These are phyloP conservation scores for Girardinichthys multiradiatus DNA, from an alignment of 2,113 vertebrate species.

Conservation along the genomic window DNA sequence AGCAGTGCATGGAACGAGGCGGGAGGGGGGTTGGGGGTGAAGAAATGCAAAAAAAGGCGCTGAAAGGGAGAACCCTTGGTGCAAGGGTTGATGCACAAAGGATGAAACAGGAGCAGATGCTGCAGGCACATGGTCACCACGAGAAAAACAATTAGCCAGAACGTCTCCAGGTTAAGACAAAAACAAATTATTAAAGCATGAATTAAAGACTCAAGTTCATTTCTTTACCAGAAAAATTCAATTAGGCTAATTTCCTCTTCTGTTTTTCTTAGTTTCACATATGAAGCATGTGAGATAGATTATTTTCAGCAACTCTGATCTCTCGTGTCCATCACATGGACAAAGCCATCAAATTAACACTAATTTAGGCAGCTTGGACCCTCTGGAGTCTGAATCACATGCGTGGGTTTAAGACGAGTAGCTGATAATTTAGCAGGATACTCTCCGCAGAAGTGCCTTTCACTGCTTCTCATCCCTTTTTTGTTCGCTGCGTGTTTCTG, in stretches of 20 bases:
- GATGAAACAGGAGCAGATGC: neutral
- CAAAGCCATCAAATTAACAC: neutral
- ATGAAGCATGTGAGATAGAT: neutral
- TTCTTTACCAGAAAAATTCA: too few species aligned
- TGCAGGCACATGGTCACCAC: neutral
- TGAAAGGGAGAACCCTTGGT: neutral
- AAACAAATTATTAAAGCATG: neutral
- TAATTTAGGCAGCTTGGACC: neutral
- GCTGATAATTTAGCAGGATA: neutral
- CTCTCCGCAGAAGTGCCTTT: neutral
- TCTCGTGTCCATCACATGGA: neutral
- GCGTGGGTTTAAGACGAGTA: neutral
- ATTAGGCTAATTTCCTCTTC: neutral
- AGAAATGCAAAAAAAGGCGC: constrained; percentile 1
- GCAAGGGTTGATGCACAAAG: neutral
- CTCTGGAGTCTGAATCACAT: neutral
- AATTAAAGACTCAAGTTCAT: too few species aligned
- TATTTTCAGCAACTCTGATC: too few species aligned
- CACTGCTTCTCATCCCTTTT: constrained; percentile 34
- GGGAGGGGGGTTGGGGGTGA: neutral
- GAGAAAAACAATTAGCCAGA: constrained; percentile 13
- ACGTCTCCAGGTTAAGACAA: neutral
- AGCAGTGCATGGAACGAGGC: constrained; percentile 7
- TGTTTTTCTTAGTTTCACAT: neutral
- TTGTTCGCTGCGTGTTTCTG: constrained; percentile 29